Evolutionary conservation across 2,888 invertebrate genomes (phyloP).

Genomic region (Hyposoter didymator): DNA sequence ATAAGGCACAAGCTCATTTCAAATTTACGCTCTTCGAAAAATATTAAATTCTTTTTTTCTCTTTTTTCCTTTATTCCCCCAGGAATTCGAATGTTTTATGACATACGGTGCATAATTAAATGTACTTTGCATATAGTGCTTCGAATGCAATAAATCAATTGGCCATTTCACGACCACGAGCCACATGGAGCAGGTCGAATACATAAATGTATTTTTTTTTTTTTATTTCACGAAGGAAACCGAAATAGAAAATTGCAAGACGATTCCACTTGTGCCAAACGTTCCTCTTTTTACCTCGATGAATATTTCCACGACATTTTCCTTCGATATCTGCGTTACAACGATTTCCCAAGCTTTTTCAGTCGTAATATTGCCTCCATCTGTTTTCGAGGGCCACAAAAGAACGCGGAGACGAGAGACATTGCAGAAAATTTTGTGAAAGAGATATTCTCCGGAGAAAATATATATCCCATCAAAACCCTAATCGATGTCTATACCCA

Average conservation of each 20-base stretch:
- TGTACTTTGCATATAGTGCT: background rate
- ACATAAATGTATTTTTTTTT: too few species aligned
- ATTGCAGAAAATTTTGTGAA: constrained; percentile 13
- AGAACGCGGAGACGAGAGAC: background rate
- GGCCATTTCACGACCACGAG: background rate
- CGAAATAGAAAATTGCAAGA: background rate
- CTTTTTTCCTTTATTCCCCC: background rate
- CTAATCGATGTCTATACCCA: constrained; percentile 28
- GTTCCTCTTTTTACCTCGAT: background rate
- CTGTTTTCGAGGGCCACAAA: background rate
- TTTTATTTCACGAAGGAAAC: background rate
- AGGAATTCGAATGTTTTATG: background rate
- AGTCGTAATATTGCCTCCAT: background rate
- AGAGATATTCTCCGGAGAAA: constrained; percentile 20
- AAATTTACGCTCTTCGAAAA: background rate
- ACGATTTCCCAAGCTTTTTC: background rate
- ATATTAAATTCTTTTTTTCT: background rate
- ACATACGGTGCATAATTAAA: background rate
- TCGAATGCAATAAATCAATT: background rate
- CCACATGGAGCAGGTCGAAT: background rate
- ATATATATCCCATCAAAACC: constrained; percentile 22
- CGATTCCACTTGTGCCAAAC: background rate
- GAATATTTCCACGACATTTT: background rate
- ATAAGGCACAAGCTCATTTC: background rate
- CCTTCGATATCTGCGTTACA: background rate